Conservation (phyloP, 2,888 invertebrate genomes). For the Girardia tigrina region DNA sequence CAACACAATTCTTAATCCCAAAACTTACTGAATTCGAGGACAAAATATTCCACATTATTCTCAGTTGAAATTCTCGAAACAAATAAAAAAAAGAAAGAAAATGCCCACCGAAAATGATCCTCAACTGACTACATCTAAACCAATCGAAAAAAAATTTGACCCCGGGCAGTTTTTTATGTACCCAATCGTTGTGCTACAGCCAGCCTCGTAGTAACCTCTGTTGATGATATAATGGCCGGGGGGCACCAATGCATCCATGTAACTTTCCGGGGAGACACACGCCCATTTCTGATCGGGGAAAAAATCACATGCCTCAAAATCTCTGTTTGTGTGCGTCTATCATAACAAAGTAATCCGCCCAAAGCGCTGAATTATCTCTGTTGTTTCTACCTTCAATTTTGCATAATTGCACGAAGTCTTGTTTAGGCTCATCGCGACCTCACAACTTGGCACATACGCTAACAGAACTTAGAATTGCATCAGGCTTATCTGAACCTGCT, state of each 20-base stretch:
- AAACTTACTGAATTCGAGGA: not conserved
- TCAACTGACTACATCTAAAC: conserved; percentile 23
- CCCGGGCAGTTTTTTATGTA: conserved; percentile 2
- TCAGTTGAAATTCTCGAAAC: conserved; percentile 1
- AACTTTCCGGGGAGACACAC: not conserved
- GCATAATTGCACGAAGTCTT: conserved; percentile 23
- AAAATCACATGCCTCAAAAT: conserved; percentile 16
- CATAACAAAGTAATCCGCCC: conserved; percentile 7
- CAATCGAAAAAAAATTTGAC: conserved; percentile 21
- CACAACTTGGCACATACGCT: not conserved
- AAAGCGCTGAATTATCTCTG: conserved; percentile 7
- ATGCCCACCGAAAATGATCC: conserved; percentile 16
- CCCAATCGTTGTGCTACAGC: conserved; percentile 17
- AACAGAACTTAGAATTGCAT: conserved; percentile 14
- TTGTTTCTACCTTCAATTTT: conserved; percentile 23
- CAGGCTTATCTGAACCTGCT: conserved; percentile 16
- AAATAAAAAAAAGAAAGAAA: too few relatives aligned
- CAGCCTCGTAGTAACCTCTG: not conserved
- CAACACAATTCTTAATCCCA: too few relatives aligned
- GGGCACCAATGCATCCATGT: conserved; percentile 12
- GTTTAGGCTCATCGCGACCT: not conserved
- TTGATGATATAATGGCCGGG: conserved; percentile 13
- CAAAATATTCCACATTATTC: conserved; percentile 7
- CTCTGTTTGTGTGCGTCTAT: conserved; percentile 12
- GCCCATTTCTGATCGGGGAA: not conserved